Evolutionary conservation across 1,140 invertebrate genomes (phyloP), one percentile per base, ranked within the genome.

Genomic region (Tribolium madens): DNA sequence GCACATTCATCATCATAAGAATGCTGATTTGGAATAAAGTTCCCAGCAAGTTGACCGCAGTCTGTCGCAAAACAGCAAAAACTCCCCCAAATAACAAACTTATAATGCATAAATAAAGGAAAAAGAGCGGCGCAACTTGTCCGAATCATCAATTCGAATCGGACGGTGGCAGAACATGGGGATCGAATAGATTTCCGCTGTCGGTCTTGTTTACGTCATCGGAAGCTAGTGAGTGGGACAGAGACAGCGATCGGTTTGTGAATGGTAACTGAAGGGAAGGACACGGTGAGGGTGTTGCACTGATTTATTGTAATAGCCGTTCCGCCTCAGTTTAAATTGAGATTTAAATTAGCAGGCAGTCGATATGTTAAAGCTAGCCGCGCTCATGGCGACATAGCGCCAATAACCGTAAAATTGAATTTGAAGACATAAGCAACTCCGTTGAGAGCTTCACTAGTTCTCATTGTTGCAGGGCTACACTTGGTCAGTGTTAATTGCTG

Each of bases 351-450:
- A 84, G 79, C 81, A 80, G 75, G 57, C 78, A 81, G 77, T 64
- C 78, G 80, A 77, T 76, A 77, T 77, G 57, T 60, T 76, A 74
- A 75, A 78, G 68, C 75, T 42, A 70, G 52, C 64, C 72, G 72
- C 75, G 74, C 64, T 78, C 57, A 73, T 76, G 53, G 75, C 71
- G 75, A 77, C 77, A 76, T 68, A 78, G 80, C 81, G 74, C 76
- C 81, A 84, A 83, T 83, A 84, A 82, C 79, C 83, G 81, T 77
- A 84, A 84, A 83, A 84, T 84, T 84, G 83, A 84, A 83, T 81
- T 83, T 73, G 77, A 79, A 74, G 76, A 78, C 79, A 76, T 74
- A 68, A 68, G 48, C 74, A 64, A 64, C 21, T 64, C 57, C 57
- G 57, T 57, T 57, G 52, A 57, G 57, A 64, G 57, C 57, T 64